Base-by-base conservation (phyloP, 2,113 vertebrate species). In the Meleagris gallopavo region DNA sequence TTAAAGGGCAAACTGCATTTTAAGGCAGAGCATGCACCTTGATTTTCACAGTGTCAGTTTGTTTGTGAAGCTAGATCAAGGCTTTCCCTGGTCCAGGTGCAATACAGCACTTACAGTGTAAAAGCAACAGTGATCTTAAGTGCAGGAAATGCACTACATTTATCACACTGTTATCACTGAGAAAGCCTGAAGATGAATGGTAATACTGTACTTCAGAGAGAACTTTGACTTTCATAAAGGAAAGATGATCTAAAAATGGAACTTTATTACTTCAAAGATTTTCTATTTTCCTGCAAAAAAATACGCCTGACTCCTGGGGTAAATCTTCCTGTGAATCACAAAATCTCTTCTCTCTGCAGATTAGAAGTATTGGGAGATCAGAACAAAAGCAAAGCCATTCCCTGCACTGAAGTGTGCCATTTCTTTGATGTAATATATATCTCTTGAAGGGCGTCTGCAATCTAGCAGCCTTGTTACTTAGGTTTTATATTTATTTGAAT, bases 141-240 rank as follows among this genome's bases (percentile, higher is more conserved):
- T 71, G 83, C 27, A 88, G 94, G 80, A 95, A 93, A 75, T 70
- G 57, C 0, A 1, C 3, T 57, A 32, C 48, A n/a, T 83, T 97
- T 97, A 97, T 93, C 85, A 43, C 19, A 1, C 55, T 66, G 6
- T 91, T 95, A 96, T 93, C 83, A 45, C 36, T 3, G 3, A 57
- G 61, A 88, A 78, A 69, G 57, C 61, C 74, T 76, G 22, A 61
- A 58, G 60, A 73, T 86, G 21, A 38, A 69, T 24, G 50, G 36
- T 62, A 64, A 78, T 50, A 14, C 75, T 69, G 40, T 78, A 52
- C 40, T 74, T 81, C 46, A 65, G 61, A 19, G 32, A 94, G 93
- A 94, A 95, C 96, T 97, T 97, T 95, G 95, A 81, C 86, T 93
- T 95, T 91, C 52, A 84, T 93, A 86, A 90, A 86, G 65, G 27